These are phyloP conservation scores for Maniola hyperantus DNA, from an alignment of 2,888 invertebrate species.

Conservation along the genomic window DNA sequence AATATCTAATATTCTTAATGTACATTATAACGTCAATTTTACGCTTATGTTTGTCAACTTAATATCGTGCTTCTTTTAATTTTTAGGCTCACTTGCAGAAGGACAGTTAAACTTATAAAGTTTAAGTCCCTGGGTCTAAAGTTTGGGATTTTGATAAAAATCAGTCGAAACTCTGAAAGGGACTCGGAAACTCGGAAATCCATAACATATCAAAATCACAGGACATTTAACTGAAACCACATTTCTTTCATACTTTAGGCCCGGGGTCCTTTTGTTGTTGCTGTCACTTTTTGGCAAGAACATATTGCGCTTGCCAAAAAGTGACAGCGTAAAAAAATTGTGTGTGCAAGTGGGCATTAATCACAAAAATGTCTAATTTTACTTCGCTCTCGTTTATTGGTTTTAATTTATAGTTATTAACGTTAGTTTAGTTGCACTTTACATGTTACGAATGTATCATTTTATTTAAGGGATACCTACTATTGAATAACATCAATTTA, in stretches of 20 bases:
- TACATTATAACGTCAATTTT: conserved; percentile 16
- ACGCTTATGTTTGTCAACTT: conserved; percentile 21
- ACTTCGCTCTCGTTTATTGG: conserved; percentile 5
- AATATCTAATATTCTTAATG: conserved; percentile 21
- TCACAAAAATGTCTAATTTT: neutral
- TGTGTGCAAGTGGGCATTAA: neutral
- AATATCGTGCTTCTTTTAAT: conserved; percentile 16
- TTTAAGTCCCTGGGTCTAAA: no score
- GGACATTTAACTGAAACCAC: no score
- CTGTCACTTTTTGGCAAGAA: no score
- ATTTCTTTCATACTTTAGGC: no score
- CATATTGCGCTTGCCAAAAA: no score
- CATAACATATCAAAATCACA: no score
- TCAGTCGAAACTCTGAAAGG: no score
- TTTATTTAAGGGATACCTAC: neutral
- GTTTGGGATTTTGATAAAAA: no score
- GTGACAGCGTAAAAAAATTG: no score
- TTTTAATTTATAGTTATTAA: conserved; percentile 1
- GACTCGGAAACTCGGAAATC: no score
- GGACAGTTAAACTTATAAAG: no score
- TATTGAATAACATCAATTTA: conserved; percentile 5
- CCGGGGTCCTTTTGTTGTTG: no score
- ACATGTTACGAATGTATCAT: conserved; percentile 1
- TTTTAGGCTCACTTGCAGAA: neutral
- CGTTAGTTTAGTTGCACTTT: neutral